These are phyloP conservation scores for Tubulanus polymorphus DNA, from an alignment of 2,888 invertebrate species.

Conservation along the genomic window DNA sequence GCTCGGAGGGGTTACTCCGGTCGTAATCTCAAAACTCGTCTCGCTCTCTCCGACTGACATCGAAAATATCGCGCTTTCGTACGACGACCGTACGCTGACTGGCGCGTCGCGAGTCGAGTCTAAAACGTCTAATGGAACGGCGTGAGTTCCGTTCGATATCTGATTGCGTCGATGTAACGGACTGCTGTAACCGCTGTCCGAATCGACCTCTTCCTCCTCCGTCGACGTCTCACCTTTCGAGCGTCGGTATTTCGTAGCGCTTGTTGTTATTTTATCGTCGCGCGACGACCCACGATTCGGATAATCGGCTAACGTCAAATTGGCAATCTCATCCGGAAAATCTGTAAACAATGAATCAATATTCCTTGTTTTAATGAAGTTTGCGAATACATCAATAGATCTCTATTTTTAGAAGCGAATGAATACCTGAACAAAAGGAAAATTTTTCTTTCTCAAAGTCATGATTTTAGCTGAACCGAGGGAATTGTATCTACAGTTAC, in stretches of 20 bases:
- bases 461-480: no score
- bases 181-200: constrained; percentile 46
- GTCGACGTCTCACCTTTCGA: constrained; percentile 12
- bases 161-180: constrained; percentile 38
- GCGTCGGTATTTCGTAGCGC: not conserved
- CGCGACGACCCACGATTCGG: constrained; percentile 27
- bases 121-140: not conserved
- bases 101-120: not conserved
- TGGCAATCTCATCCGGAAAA: constrained; percentile 38
- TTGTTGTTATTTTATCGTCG: constrained; percentile 3
- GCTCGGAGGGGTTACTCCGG: not conserved
- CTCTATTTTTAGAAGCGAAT: no score
- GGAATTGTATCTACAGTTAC: no score
- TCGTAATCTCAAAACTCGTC: not conserved
- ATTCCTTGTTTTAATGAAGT: no score
- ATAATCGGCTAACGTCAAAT: constrained; percentile 35
- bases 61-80: not conserved
- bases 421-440: no score
- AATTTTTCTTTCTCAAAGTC: no score
- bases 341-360: constrained; percentile 36
- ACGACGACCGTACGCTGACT: not conserved
- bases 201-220: constrained; percentile 28
- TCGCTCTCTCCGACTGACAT: no score
- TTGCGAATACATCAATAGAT: no score
- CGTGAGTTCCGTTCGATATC: constrained; percentile 31